phyloP scores from a whole-genome alignment of 1,140 invertebrate genomes.

The Mamestra configurata region DNA sequence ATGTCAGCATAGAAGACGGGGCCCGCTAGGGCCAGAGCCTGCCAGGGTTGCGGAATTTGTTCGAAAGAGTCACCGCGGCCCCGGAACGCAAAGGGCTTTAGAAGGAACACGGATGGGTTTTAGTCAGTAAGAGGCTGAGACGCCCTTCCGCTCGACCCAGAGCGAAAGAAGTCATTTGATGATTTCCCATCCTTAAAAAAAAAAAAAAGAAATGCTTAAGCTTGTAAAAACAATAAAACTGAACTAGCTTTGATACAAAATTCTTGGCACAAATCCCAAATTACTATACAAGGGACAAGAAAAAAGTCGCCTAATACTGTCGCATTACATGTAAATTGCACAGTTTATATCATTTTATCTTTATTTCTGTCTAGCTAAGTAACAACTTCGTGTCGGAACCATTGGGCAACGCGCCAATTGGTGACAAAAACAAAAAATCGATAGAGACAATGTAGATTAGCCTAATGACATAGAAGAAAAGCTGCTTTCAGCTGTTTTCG shows the following conservation, averaged over 20 bases:
- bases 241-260: background rate
- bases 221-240: too few relatives aligned
- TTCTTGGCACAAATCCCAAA: slow-evolving; percentile 17
- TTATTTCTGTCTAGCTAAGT: slow-evolving; percentile 2
- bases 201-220: too few relatives aligned
- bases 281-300: background rate
- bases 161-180: too few relatives aligned
- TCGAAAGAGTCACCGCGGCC: too few relatives aligned
- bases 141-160: too few relatives aligned
- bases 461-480: slow-evolving; percentile 6
- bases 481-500: background rate
- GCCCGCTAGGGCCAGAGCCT: too few relatives aligned
- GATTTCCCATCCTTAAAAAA: too few relatives aligned
- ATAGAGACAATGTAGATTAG: background rate
- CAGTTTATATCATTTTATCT: background rate
- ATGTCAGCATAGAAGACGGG: too few relatives aligned
- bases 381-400: background rate
- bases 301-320: background rate
- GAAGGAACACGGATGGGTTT: too few relatives aligned
- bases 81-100: too few relatives aligned
- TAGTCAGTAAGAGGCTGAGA: too few relatives aligned
- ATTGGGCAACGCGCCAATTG: slow-evolving; percentile 19
- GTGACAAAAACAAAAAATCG: slow-evolving; percentile 6
- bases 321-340: slow-evolving; percentile 28
- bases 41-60: too few relatives aligned